Base-by-base conservation (phyloP, 2,888 invertebrate genomes). In the Neoitamus cyanurus region DNA sequence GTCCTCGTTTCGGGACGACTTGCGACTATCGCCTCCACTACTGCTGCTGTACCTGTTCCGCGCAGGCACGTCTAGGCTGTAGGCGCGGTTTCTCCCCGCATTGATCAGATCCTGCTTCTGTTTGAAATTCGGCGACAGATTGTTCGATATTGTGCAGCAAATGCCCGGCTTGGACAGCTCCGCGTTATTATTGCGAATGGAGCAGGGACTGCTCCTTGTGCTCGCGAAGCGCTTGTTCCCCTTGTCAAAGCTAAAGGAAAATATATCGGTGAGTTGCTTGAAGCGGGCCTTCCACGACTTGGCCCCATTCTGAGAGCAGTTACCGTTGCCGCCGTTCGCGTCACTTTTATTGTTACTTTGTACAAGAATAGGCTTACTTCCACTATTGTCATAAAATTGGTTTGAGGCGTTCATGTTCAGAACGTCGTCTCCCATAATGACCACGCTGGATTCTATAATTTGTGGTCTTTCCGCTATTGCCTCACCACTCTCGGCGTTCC, bases 181-280 rank as follows among this genome's bases (percentile, higher is more conserved):
- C 4, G 87, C 87, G 87, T 89, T 89, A 83, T 89, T 90, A 85
- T 90, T 89, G 68, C 89, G 88, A 58, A 88, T 87, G 25, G 89
- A 88, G 84, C 90, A 90, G 25, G 90, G 90, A 84, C 90, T 90
- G 85, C 90, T 91, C 6, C 90, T 89, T 86, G 89, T 90, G 72
- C 87, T 87, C 87, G 89, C 89, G 37, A 88, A 90, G 48, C 91
- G 91, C 83, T 91, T 91, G 85, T 89, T 88, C 84, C 88, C 88
- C 86, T 91, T 91, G 86, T 91, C 91, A 85, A 91, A 91, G 84
- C 90, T 89, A 85, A 91, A 91, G 87, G 90, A 89, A 70, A 91
- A 90, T 85, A 91, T 90, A 86, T 91, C 91, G 2, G 91, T 91
- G 86, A 91, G 90, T 84, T 91, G 91, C 58, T 90, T 90, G 77